These are phyloP conservation scores for Coracopsis vasa DNA, from an alignment of 2,113 vertebrate genomes.

Conservation along the genomic window DNA sequence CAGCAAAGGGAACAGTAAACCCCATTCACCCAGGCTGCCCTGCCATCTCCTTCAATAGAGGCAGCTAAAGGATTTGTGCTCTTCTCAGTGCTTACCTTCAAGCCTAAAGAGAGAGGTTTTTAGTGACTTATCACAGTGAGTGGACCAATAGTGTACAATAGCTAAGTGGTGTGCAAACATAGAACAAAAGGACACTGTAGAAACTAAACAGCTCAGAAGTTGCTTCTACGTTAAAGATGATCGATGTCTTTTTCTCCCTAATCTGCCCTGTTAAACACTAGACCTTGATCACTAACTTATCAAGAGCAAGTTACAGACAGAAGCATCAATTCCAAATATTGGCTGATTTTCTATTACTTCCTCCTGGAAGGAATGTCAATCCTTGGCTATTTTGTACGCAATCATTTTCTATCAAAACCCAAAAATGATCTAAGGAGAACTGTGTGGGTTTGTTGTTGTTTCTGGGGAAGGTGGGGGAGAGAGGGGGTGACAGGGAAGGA, in stretches of 20 bases:
- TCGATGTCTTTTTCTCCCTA: background rate
- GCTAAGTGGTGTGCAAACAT: background rate
- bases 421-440: background rate
- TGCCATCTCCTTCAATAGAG: background rate
- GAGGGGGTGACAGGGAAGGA: background rate
- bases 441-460: background rate
- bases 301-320: background rate
- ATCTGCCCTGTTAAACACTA: background rate
- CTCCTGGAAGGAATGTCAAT: background rate
- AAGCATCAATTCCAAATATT: background rate
- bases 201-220: background rate
- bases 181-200: background rate
- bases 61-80: background rate
- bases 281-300: background rate
- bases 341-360: background rate
- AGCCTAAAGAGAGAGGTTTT: background rate
- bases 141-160: background rate
- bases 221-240: background rate
- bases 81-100: background rate
- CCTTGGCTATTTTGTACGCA: background rate
- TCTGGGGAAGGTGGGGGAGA: fast-evolving
- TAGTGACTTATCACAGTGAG: background rate
- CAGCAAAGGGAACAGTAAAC: constrained; percentile 9
- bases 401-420: background rate
- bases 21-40: constrained; percentile 10